Evolutionary conservation across 2,888 invertebrate species (phyloP), one percentile per base, ranked within the genome.

Genomic region (Synanthedon andrenaeformis): DNA sequence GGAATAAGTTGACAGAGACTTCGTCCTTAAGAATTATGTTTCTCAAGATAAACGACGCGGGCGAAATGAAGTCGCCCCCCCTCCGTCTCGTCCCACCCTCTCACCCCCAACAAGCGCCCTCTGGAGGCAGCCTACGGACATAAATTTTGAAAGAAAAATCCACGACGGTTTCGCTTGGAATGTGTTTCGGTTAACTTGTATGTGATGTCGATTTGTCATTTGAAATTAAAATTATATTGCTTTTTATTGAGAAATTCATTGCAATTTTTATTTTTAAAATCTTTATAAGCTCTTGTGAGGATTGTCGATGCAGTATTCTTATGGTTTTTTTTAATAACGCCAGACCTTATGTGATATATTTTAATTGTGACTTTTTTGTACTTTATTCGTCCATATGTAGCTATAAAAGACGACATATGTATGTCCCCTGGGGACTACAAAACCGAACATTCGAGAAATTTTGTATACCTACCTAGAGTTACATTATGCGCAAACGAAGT

Each of bases 11-110:
- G 88, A 88, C 88, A 88, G 85, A 83, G 88, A 79, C 88, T 86
- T 85, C 78, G 81, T 78, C 76, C 81, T 79, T 49, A 59, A 87
- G 90, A 91, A 86, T 91, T 90, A 91, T 91, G 90, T 89, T 89
- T 84, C 89, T 89, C 86, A 91, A 91, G 90, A 91, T 91, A 91
- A 91, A 91, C 90, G 91, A 89, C 90, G 88, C 87, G 89, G 89
- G 90, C 91, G 90, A 91, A 91, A 91, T 91, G 91, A 91, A 91
- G 91, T 91, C 90, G 89, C 90, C 76, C 79, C 74, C 72, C 60
- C 66, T 63, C 62, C 64, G 67, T 60, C 52, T 52, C 51, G 59
- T 53, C 57, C 54, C 58, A 58, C 67, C 61, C 56, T 55, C 55
- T 53, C 55, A 51, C 52, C 56, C 53, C 59, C 57, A 52, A 48